Conservation (phyloP, 1,140 invertebrate genomes). For the Papilio xuthus region DNA sequence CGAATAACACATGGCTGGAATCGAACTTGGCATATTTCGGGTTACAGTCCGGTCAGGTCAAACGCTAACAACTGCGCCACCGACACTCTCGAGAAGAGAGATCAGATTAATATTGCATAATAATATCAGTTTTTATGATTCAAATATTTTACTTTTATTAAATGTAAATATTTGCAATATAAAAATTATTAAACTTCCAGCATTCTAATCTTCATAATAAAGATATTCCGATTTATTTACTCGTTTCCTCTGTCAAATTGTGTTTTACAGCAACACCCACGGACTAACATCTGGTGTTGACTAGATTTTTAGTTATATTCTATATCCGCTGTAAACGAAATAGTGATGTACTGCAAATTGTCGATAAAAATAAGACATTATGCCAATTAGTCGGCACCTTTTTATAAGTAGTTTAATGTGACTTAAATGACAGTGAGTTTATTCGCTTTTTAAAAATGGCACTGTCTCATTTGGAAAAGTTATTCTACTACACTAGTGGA, state of each 20-base stretch:
- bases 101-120: too few relatives aligned
- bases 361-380: background rate
- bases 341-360: background rate
- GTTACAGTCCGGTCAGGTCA: too few relatives aligned
- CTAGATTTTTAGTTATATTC: background rate
- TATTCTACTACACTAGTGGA: background rate
- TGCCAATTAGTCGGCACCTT: background rate
- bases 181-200: background rate
- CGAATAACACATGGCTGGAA: too few relatives aligned
- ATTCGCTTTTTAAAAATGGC: too few relatives aligned
- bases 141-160: too few relatives aligned
- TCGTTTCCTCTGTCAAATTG: background rate
- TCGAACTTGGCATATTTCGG: too few relatives aligned
- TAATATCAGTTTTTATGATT: too few relatives aligned
- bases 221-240: background rate
- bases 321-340: conserved; percentile 6
- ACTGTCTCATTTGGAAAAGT: too few relatives aligned
- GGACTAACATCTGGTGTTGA: conserved; percentile 20
- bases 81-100: too few relatives aligned
- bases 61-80: too few relatives aligned
- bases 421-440: background rate
- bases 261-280: conserved; percentile 8
- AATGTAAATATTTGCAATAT: background rate
- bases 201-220: background rate
- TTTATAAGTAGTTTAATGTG: too few relatives aligned